Evolutionary conservation across 2,113 vertebrate genomes (phyloP).

Genomic region (Lepidothrix coronata): DNA sequence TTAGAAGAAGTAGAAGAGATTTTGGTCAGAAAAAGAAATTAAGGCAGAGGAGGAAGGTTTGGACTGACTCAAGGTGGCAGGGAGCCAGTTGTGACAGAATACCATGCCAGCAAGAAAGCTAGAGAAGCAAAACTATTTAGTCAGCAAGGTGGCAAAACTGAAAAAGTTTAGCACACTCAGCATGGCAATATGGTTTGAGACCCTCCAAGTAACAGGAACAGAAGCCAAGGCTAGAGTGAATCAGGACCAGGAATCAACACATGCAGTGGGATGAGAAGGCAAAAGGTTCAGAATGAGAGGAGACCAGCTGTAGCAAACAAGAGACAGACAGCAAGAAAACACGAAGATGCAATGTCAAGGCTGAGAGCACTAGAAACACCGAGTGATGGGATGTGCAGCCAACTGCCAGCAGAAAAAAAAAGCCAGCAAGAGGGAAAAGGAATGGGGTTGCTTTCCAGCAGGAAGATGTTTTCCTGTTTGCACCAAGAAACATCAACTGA

Average conservation of each 20-base stretch:
- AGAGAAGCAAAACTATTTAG: conserved; percentile 27
- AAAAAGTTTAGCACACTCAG: not conserved
- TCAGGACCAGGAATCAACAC: not conserved
- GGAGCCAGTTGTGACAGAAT: conserved; percentile 22
- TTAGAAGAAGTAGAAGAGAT: not conserved
- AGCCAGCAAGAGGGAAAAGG: not conserved
- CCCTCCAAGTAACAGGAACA: not conserved
- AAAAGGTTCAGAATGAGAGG: not conserved
- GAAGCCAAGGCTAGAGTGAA: not conserved
- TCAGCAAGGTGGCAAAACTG: conserved; percentile 16
- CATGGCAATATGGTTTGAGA: not conserved
- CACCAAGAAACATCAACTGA: not conserved
- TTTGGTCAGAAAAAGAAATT: conserved; percentile 25
- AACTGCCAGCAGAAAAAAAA: not conserved
- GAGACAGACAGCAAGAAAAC: not conserved
- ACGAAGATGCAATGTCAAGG: not conserved
- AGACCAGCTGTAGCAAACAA: not conserved
- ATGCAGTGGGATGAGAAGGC: not conserved
- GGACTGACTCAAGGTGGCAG: conserved; percentile 37
- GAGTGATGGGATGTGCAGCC: not conserved
- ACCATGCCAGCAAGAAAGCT: not conserved
- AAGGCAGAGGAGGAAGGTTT: conserved; percentile 9
- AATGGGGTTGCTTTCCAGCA: not conserved
- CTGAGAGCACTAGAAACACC: not conserved
- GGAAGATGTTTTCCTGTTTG: not conserved